Evolutionary conservation across 2,797 vertebrate species (phyloP), one percentile per base, ranked within the genome.

Genomic region (Sebastes nivosus): DNA sequence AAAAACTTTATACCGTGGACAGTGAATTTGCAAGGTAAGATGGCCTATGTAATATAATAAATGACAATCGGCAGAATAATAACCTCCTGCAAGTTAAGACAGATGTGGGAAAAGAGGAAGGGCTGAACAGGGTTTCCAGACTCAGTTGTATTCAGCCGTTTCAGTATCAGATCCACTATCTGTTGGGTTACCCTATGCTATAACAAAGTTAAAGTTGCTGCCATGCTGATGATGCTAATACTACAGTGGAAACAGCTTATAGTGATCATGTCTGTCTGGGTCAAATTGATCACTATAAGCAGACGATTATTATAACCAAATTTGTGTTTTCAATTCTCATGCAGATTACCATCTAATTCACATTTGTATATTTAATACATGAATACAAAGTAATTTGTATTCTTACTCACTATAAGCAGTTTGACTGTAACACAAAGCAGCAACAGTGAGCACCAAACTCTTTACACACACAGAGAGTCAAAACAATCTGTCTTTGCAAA

Each of bases 101-200:
- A 20, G 34, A 50, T 7, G 5, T 20, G 57, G 34, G 8, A 34
- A 55, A 75, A 75, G 67, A 75, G 10, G 54, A 79, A 73, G 36
- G 2, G 12, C 34, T 67, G 18, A 67, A 30, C 12, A 61, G n/a
- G 2, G 10, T 75, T 77, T 75, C 18, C 5, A 64, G 12, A 38
- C 29, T 72, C 18, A 8, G 14, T 42, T 50, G 18, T 4, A 77
- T 30, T 71, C 32, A 71, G 27, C 14, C 4, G 67, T 36, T 58
- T 69, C 59, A 71, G 30, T 82, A 77, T 79, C 69, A 57, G 18
- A 68, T 65, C 58, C 34, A 46, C n/a, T 6, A 10, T 20, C 5
- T 4, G 9, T 5, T 24, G 64, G 36, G 24, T 60, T 29, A 38
- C 32, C 27, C n/a, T 60, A 4, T 36, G 11, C 18, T 8, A 20